Conservation (phyloP, 2,113 vertebrate species). For the Camelus bactrianus region DNA sequence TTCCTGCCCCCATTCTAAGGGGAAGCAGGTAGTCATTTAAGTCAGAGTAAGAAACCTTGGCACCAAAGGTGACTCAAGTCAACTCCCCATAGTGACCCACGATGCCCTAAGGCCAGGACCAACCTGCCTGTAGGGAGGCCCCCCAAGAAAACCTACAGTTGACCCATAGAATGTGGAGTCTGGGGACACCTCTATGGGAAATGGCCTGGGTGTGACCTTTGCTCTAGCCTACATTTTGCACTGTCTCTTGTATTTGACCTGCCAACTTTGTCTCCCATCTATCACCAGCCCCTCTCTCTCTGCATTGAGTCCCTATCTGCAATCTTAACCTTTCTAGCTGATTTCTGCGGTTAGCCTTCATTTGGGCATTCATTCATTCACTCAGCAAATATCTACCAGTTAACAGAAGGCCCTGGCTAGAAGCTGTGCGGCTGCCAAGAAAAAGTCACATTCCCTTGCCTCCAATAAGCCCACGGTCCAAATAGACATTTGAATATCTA, state of each 20-base stretch:
- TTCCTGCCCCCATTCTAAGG: neutral
- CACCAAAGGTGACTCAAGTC: neutral
- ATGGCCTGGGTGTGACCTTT: neutral
- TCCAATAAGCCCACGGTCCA: neutral
- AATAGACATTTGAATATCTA: neutral
- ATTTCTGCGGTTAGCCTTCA: neutral
- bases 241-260: neutral
- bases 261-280: neutral
- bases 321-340: neutral
- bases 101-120: neutral
- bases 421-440: neutral
- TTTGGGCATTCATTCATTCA: neutral
- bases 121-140: neutral
- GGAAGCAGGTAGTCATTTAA: neutral
- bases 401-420: neutral
- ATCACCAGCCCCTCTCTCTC: neutral
- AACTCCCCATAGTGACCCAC: neutral
- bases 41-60: neutral
- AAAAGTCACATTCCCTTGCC: neutral
- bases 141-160: neutral
- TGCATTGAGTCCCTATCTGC: neutral
- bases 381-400: neutral
- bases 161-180: neutral
- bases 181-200: neutral
- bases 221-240: neutral